phyloP scores from a whole-genome alignment of 2,888 invertebrate genomes.

The Sarcophaga caerulescens region DNA sequence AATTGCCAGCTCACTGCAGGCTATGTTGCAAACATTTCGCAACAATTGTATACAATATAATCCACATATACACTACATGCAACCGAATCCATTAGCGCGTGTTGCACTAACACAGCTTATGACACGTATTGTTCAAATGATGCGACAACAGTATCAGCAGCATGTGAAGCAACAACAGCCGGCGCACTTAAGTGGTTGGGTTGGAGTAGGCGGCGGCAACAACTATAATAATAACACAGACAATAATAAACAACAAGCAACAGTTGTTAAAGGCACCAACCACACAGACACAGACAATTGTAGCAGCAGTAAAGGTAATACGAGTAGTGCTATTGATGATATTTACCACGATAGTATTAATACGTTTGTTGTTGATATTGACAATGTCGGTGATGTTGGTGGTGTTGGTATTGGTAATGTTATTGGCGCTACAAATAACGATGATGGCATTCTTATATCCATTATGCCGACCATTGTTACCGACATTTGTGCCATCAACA shows the following conservation, averaged over 20 bases:
- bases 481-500: slow-evolving; percentile 39
- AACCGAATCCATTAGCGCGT: slow-evolving; percentile 79
- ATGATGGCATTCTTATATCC: slow-evolving; percentile 51
- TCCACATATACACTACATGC: slow-evolving; percentile 81
- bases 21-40: slow-evolving; percentile 81
- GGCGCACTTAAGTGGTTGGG: slow-evolving; percentile 70
- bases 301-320: slow-evolving; percentile 31
- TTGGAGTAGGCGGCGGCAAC: not conserved
- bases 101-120: slow-evolving; percentile 77
- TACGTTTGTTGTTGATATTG: not conserved
- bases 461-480: slow-evolving; percentile 12
- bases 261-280: slow-evolving; percentile 54
- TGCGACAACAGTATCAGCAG: slow-evolving; percentile 19
- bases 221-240: slow-evolving; percentile 26
- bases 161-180: slow-evolving; percentile 22
- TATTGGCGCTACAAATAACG: slow-evolving; percentile 56
- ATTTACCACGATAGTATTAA: not conserved
- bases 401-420: slow-evolving; percentile 30
- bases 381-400: not conserved
- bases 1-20: slow-evolving; percentile 82
- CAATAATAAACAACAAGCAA: slow-evolving; percentile 63
- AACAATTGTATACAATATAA: slow-evolving; percentile 80
- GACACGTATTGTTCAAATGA: slow-evolving; percentile 71
- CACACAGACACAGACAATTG: slow-evolving; percentile 22
- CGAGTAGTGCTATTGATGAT: slow-evolving; percentile 8